Percentiles rank a stretch among this genome's conserved stretches.
phyloP scores from a whole-genome alignment of 2,797 vertebrate genomes.

The Apogon hyalosoma region DNA sequence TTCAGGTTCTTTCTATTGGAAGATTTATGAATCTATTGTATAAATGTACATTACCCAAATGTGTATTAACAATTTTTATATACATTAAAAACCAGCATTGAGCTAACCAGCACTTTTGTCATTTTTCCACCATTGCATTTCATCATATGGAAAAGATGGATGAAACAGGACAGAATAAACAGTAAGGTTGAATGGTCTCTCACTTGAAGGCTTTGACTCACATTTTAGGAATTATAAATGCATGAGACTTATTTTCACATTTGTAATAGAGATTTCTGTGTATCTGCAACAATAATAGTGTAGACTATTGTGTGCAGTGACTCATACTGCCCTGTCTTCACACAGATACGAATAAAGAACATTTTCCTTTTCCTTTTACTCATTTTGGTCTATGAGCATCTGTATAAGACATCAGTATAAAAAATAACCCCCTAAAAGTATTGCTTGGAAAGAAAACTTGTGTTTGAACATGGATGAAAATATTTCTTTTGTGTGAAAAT shows the following conservation, averaged over 20 bases:
- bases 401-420: conserved; percentile 32
- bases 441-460: conserved; percentile 24
- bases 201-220: not conserved
- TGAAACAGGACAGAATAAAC: too few relatives aligned
- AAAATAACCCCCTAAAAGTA: conserved; percentile 31
- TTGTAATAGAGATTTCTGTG: not conserved
- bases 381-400: conserved; percentile 35
- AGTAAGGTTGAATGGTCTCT: not conserved
- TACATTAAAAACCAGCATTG: too few relatives aligned
- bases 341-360: conserved; percentile 15
- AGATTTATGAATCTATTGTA: too few relatives aligned
- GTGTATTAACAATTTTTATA: too few relatives aligned
- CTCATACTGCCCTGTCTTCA: conserved; percentile 22
- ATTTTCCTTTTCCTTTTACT: conserved; percentile 28
- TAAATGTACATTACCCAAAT: too few relatives aligned
- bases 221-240: not conserved
- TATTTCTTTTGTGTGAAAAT: not conserved
- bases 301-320: conserved; percentile 17
- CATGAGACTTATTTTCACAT: not conserved
- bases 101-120: too few relatives aligned
- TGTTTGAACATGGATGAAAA: conserved; percentile 8
- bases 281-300: conserved; percentile 10
- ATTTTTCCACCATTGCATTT: too few relatives aligned
- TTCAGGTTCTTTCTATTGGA: too few relatives aligned
- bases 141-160: too few relatives aligned